Percentiles rank a stretch among this genome's conserved stretches.
phyloP scores from a whole-genome alignment of 2,797 vertebrate genomes.

The Heteromormyrus szaboi region DNA sequence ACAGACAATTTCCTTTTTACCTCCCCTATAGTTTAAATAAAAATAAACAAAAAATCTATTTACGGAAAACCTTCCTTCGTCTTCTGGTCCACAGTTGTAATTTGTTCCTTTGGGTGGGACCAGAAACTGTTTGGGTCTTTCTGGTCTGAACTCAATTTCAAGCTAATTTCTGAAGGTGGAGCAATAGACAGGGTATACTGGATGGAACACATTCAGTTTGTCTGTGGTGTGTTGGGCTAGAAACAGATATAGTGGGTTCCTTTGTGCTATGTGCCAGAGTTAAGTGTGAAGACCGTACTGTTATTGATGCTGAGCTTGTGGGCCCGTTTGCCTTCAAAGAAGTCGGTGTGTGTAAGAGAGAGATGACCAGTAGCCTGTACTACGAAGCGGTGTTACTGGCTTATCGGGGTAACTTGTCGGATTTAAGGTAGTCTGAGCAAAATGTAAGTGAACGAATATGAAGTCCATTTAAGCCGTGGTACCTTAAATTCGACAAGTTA shows the following conservation, averaged over 20 bases:
- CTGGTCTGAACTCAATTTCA: neutral
- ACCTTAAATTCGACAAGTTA: neutral
- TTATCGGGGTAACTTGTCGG: neutral
- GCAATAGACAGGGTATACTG: neutral
- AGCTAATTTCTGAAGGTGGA: neutral
- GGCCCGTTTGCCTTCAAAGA: neutral
- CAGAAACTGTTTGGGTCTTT: neutral
- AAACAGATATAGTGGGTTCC: neutral
- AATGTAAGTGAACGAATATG: neutral
- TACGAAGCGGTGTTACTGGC: neutral
- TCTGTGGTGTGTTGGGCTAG: neutral
- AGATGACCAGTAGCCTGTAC: neutral
- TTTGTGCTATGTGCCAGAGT: neutral
- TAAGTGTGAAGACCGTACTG: neutral
- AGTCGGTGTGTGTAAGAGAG: neutral
- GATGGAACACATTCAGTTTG: neutral
- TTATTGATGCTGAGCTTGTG: neutral
- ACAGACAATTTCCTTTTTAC: neutral
- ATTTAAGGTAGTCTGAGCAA: neutral
- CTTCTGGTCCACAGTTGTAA: neutral
- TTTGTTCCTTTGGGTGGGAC: slow-evolving; percentile 14
- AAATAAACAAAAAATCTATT: neutral
- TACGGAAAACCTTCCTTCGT: neutral
- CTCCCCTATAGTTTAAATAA: neutral
- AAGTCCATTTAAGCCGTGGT: neutral